These are phyloP conservation scores for Caenorhabditis parvicauda DNA, from an alignment of 2,888 invertebrate species.

Conservation along the genomic window DNA sequence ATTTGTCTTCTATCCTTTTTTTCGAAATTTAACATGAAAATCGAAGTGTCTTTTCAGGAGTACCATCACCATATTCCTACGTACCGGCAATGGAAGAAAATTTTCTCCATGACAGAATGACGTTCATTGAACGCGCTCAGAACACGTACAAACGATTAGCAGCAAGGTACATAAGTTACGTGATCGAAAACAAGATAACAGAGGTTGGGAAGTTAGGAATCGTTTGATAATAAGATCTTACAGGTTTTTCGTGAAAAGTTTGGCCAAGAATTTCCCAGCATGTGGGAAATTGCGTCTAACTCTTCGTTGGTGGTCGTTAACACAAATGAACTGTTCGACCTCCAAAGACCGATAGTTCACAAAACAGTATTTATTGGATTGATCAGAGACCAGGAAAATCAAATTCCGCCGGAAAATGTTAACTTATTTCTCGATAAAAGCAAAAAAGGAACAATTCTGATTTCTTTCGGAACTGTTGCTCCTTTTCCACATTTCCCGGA, in stretches of 20 bases:
- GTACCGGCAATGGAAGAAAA: slow-evolving; percentile 24
- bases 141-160: slow-evolving; percentile 24
- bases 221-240: no score
- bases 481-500: slow-evolving; percentile 14
- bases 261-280: slow-evolving; percentile 11
- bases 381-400: slow-evolving; percentile 6
- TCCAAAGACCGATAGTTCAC: slow-evolving; percentile 12
- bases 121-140: slow-evolving; percentile 17
- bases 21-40: no score
- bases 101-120: slow-evolving; percentile 22
- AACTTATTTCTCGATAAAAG: slow-evolving; percentile 25
- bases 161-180: no score
- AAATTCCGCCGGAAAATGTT: no score
- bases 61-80: slow-evolving; percentile 18
- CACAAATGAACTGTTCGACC: slow-evolving; percentile 23
- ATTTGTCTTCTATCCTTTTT: no score
- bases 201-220: no score
- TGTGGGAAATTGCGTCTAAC: slow-evolving; percentile 9
- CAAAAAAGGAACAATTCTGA: slow-evolving; percentile 15
- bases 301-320: slow-evolving; percentile 16
- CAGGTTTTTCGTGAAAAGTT: slow-evolving; percentile 14
- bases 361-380: slow-evolving; percentile 24
- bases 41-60: no score
- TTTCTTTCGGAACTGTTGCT: slow-evolving; percentile 27
- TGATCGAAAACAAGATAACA: no score